These are phyloP conservation scores for Brachylomia viminalis DNA, from an alignment of 2,888 invertebrate genomes.

Conservation along the genomic window DNA sequence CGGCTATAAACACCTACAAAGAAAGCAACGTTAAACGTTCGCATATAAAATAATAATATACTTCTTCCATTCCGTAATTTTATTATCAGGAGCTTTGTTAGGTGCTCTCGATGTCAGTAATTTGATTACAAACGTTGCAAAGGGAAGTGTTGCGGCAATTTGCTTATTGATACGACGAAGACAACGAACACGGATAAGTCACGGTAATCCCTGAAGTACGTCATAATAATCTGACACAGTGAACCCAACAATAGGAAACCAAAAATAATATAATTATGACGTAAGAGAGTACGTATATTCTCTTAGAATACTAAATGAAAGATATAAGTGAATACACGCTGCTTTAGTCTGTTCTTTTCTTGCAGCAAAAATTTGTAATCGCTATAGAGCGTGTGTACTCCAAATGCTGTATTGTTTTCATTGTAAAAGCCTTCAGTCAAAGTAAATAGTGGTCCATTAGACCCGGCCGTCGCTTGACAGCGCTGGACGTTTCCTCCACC, in stretches of 20 bases:
- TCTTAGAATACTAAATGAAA: conserved; percentile 20
- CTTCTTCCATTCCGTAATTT: conserved; percentile 31
- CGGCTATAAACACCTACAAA: conserved; percentile 4
- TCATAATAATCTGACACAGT: conserved; percentile 16
- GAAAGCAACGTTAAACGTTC: conserved; percentile 24
- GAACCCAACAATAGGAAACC: conserved; percentile 18
- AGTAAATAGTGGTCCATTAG: conserved; percentile 85
- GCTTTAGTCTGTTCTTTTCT: conserved; percentile 20
- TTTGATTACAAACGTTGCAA: conserved; percentile 47
- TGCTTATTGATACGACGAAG: conserved; percentile 36
- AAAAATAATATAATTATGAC: conserved; percentile 18
- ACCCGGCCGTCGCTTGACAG: conserved; percentile 79
- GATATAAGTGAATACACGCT: conserved; percentile 10
- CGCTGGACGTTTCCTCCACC: conserved; percentile 79
- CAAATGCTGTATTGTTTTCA: conserved; percentile 70
- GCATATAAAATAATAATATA: conserved; percentile 18
- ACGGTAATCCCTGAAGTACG: conserved; percentile 16
- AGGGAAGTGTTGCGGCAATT: conserved; percentile 30
- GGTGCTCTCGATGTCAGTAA: conserved; percentile 35
- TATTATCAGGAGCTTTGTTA: conserved; percentile 31
- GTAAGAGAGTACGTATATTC: conserved; percentile 17
- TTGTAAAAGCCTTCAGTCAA: conserved; percentile 77
- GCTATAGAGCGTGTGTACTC: conserved; percentile 59
- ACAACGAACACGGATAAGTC: conserved; percentile 25
- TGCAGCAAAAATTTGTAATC: conserved; percentile 63